Conservation (phyloP, 2,888 invertebrate species). For the Silvanus unidentatus region DNA sequence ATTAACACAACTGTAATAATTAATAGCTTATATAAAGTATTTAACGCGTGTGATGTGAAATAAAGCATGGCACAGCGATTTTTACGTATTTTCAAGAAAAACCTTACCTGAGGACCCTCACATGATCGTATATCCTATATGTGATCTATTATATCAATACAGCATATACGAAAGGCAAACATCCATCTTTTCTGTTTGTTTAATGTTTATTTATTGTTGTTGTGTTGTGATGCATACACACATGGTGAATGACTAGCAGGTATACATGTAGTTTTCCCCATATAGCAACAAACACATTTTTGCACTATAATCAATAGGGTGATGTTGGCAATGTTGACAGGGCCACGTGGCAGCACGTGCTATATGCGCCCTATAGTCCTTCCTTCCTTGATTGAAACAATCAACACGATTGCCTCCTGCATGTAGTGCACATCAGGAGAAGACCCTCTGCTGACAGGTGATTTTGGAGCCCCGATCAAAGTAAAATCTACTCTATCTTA, state of each 20-base stretch:
- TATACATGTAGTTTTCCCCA: not conserved
- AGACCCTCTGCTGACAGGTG: not conserved
- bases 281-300: not conserved
- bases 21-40: slow-evolving; percentile 37
- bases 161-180: too few relatives aligned
- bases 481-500: not conserved
- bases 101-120: too few relatives aligned
- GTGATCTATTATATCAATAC: too few relatives aligned
- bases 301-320: slow-evolving; percentile 1
- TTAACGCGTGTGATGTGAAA: slow-evolving; percentile 23
- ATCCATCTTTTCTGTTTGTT: too few relatives aligned
- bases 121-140: too few relatives aligned
- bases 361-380: not conserved
- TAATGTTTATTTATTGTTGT: too few relatives aligned
- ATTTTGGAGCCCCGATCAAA: not conserved
- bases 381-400: slow-evolving; percentile 1
- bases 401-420: not conserved
- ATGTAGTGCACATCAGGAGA: not conserved
- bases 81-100: too few relatives aligned
- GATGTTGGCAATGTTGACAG: not conserved
- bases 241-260: slow-evolving; percentile 1
- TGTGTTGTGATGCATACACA: too few relatives aligned
- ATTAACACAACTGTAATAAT: slow-evolving; percentile 33
- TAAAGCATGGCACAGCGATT: slow-evolving; percentile 6
- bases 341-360: not conserved